Percentiles rank a stretch among this genome's conserved stretches.
These are phyloP conservation scores for Leucopsar rothschildi DNA, from an alignment of 2,113 vertebrate genomes.

Conservation along the genomic window DNA sequence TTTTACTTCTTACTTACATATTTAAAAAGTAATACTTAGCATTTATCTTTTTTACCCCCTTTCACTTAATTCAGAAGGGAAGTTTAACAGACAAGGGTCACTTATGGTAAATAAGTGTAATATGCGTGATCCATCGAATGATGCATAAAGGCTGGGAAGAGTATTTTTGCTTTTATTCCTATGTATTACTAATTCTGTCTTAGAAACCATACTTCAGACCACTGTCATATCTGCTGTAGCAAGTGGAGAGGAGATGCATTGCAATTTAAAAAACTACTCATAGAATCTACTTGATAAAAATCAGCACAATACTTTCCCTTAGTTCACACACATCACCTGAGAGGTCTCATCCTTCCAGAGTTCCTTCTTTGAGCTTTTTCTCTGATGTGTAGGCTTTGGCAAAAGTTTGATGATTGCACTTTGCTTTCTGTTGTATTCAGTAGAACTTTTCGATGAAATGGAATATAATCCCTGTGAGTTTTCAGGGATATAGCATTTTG, in stretches of 20 bases:
- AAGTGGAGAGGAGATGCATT: not conserved
- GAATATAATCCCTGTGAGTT: conserved; percentile 27
- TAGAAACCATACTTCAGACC: not conserved
- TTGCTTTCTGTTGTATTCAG: not conserved
- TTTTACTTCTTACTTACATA: not conserved
- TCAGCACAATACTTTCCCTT: not conserved
- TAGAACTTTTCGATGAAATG: conserved; percentile 19
- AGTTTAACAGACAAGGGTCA: conserved; percentile 20
- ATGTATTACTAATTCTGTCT: conserved; percentile 29
- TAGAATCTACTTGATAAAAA: not conserved
- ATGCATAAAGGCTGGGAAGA: not conserved
- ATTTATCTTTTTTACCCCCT: not conserved
- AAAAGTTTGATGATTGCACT: not conserved
- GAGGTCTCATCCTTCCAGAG: not conserved
- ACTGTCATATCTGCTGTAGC: not conserved
- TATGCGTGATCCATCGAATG: conserved; percentile 8
- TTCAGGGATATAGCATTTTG: conserved; percentile 32
- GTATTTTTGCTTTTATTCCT: not conserved
- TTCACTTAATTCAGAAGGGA: conserved; percentile 49
- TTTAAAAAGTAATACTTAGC: not conserved
- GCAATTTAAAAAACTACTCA: not conserved
- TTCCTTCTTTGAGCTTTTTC: not conserved
- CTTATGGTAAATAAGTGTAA: not conserved
- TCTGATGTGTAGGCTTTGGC: not conserved
- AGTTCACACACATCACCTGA: not conserved